Conservation (phyloP, 2,113 vertebrate species). For the Leptodactylus fuscus region DNA sequence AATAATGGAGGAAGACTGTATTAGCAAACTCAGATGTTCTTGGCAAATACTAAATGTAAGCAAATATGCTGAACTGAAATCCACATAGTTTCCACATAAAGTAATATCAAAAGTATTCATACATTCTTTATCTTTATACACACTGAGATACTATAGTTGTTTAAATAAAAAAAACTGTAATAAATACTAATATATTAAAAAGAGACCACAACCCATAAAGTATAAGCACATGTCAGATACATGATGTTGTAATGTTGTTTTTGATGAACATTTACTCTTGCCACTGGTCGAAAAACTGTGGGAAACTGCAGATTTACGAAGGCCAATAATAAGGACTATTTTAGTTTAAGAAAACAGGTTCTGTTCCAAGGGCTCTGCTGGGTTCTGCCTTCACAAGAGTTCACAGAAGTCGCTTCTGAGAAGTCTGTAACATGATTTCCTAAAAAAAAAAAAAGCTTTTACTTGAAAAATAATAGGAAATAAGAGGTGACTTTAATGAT, state of each 20-base stretch:
- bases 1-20: background rate
- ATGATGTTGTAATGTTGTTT: background rate
- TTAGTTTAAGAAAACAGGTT: constrained; percentile 7
- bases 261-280: constrained; percentile 1
- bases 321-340: background rate
- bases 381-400: background rate
- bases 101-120: background rate
- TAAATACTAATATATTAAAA: background rate
- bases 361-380: background rate
- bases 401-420: background rate
- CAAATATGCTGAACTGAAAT: background rate
- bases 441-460: background rate
- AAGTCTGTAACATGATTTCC: background rate
- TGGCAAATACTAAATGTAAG: background rate
- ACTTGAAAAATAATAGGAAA: background rate
- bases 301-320: constrained; percentile 8
- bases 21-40: background rate
- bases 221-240: background rate
- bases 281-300: background rate
- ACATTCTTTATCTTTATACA: background rate
- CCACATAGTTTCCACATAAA: background rate
- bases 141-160: background rate
- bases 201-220: background rate
- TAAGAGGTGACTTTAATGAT: constrained; percentile 1
- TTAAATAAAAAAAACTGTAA: background rate